Evolutionary conservation across 2,888 invertebrate genomes (phyloP).

Genomic region (Drosophila mimetica): DNA sequence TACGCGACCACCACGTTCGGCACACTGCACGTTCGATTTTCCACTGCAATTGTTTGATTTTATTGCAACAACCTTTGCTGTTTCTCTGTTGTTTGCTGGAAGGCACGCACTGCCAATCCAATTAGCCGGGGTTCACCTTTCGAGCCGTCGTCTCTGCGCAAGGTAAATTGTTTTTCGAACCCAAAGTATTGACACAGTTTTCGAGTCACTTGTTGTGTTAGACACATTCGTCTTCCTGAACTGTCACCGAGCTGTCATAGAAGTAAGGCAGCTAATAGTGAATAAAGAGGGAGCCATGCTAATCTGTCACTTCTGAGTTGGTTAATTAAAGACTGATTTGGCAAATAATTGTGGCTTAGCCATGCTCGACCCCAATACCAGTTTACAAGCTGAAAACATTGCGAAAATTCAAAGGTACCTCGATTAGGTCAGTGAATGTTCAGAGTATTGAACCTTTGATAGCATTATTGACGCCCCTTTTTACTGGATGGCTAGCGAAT

Average conservation of each 20-base stretch:
- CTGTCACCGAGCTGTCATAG: constrained; percentile 35
- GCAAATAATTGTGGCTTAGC: constrained; percentile 65
- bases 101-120: constrained; percentile 69
- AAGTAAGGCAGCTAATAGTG: neutral
- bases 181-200: constrained; percentile 72
- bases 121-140: constrained; percentile 61
- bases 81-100: constrained; percentile 62
- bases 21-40: constrained; percentile 72
- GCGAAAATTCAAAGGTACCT: constrained; percentile 12
- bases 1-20: constrained; percentile 58
- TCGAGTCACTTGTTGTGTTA: constrained; percentile 45
- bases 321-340: constrained; percentile 71
- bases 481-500: constrained; percentile 35
- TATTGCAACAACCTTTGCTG: constrained; percentile 66
- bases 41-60: constrained; percentile 72
- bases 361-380: constrained; percentile 53
- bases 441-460: constrained; percentile 15
- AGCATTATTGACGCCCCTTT: constrained; percentile 63
- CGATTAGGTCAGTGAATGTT: constrained; percentile 47
- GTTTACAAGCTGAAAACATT: constrained; percentile 7
- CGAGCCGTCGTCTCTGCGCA: constrained; percentile 35
- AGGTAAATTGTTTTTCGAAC: constrained; percentile 56
- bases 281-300: constrained; percentile 47
- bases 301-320: constrained; percentile 66
- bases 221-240: constrained; percentile 57